Evolutionary conservation across 2,888 invertebrate genomes (phyloP), one percentile per base, ranked within the genome.

Genomic region (Orthosia cruda): DNA sequence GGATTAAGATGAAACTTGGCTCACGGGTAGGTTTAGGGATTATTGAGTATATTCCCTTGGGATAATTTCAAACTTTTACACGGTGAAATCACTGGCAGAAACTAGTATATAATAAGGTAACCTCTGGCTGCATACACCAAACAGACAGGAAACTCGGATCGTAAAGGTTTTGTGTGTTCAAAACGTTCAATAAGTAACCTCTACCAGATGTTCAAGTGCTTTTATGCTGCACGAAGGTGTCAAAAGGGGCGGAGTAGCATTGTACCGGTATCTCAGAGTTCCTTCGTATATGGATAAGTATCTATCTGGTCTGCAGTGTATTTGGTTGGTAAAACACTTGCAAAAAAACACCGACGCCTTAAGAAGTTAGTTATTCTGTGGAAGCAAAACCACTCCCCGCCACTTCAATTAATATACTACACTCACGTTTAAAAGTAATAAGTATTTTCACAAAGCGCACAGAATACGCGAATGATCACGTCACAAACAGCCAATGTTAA

Each of bases 401-500:
- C 18, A 32, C 4, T 20, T 15, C 7, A 45, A 4, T 15, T 16
- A 52, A 50, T 26, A 15, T 4, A 45, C 23, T 18, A 66, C 23
- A 67, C 5, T 5, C 15, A 26, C 40, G 12, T 23, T 57, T 15
- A 70, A 52, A 71, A n/a, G n/a, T 45, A 78, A 47, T 50, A 32
- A 0, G 13, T 26, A 57, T 52, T 32, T 54, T 72, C 23, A 63
- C 20, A 63, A 80, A 68, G 40, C 20, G 50, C 26, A n/a, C n/a
- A 52, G 9, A 52, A 61, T 57, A n/a, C 11, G 23, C 20, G 12
- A 32, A 72, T 77, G 65, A 65, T 50, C 5, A 50, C 54, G 58
- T 59, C 77, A 64, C 64, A 52, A 20, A 49, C 71, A 80, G 50
- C 4, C 26, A 45, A 63, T 65, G 23, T 40, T 26, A 12, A 18